A percentile compares a stretch with the other conserved stretches of the same genome.
These are phyloP conservation scores for Zophobas morio DNA, from an alignment of 1,140 invertebrate genomes.

Conservation along the genomic window DNA sequence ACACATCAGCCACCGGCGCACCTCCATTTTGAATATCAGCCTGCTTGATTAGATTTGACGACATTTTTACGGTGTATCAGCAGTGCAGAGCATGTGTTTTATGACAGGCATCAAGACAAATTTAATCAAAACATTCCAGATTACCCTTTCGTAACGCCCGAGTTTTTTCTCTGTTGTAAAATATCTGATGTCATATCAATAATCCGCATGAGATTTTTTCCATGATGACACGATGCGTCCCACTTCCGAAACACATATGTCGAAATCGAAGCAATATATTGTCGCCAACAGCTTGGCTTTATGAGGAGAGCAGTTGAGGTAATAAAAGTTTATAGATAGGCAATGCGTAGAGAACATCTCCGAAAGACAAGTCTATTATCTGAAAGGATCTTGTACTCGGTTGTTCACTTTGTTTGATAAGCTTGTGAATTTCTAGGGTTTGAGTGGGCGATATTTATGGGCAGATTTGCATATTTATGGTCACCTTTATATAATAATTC, in stretches of 20 bases:
- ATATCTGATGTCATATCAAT: constrained; percentile 31
- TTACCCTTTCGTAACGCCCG: background rate
- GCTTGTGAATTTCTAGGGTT: constrained; percentile 12
- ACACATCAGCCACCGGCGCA: constrained; percentile 1
- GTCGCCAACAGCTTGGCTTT: constrained; percentile 39
- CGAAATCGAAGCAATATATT: constrained; percentile 38
- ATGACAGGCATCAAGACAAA: constrained; percentile 12
- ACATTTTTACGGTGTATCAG: constrained; percentile 19
- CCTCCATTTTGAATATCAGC: constrained; percentile 2
- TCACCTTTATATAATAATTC: constrained; percentile 38
- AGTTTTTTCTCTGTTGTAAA: constrained; percentile 8
- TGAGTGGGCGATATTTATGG: constrained; percentile 15
- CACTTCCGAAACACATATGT: constrained; percentile 31
- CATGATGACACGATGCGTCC: constrained; percentile 5
- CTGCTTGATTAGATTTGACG: constrained; percentile 21
- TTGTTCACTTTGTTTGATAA: constrained; percentile 22
- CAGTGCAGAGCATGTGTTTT: constrained; percentile 30
- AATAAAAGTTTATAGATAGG: constrained; percentile 42
- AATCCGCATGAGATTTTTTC: constrained; percentile 35
- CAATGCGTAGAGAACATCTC: constrained; percentile 34
- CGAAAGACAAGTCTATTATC: constrained; percentile 40
- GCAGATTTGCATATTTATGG: constrained; percentile 41
- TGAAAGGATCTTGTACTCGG: constrained; percentile 9
- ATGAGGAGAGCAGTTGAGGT: constrained; percentile 42
- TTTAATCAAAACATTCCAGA: constrained; percentile 26